Evolutionary conservation across 2,888 invertebrate species (phyloP), one percentile per base, ranked within the genome.

Genomic region (Acronicta leporina): DNA sequence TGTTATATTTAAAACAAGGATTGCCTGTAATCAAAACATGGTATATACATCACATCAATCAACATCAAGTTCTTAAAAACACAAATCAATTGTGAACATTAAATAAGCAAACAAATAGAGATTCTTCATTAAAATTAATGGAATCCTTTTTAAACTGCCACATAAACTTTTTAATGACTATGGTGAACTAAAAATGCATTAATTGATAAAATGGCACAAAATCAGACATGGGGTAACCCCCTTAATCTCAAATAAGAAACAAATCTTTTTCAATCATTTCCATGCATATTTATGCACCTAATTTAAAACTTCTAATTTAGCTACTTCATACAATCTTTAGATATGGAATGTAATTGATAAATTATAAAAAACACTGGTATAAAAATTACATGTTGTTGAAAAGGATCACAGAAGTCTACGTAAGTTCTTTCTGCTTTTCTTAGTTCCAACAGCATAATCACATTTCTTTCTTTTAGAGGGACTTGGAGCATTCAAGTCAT

Each of bases 381-480:
- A 60, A 76, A 75, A 80, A 64, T n/a, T 45, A 56, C 64, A 62
- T 51, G 41, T 53, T 54, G 38, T 56, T 60, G 43, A 69, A 50
- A 67, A 61, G 80, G 61, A 84, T 87, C 82, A 90, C 73, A 91
- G 80, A 71, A 94, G 89, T 79, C 95, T 86, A 65, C 89, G 86
- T 61, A 95, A 86, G 73, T 92, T 94, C 68, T 83, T 90, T 79
- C 84, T 92, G 79, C 94, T 94, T 79, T 92, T 92, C 61, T 80
- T 91, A 38, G 94, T 89, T 48, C 94, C 93, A 41, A 92, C 81
- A 52, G 85, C 83, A 80, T 83, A 85, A 49, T 84, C 79, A 68
- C 84, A 87, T 73, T 90, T 93, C 84, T 89, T 92, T 74, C 92
- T 86, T 75, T 94, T 95, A n/a, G 94, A 92, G 15, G 95, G 95